Base-by-base conservation (phyloP, 1,140 invertebrate species). In the Bombus huntii region DNA sequence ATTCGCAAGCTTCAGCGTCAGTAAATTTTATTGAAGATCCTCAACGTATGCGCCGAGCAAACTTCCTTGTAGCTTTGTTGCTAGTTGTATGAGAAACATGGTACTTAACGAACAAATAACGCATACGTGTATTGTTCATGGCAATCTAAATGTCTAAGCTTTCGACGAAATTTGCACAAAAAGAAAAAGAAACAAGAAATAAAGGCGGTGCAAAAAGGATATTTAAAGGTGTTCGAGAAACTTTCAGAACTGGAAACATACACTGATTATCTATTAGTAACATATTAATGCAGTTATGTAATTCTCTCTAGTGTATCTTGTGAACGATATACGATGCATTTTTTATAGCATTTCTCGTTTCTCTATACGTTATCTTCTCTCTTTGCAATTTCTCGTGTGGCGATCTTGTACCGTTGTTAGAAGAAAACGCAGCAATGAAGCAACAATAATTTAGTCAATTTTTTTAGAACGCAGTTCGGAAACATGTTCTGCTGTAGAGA, bases 1-100 rank as follows among this genome's bases (percentile, higher is more conserved):
- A 92, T 98, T 0, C 95, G 96, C 31, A 96, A 96, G 81, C 90
- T 97, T n/a, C 96, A 97, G 88, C 90, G 84, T 77, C 86, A 93
- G 71, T 92, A 89, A 89, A 86, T 22, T 76, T 66, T n/a, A 5
- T 25, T 8, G 6, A 57, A n/a, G 1, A 57, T 80, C 5, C 31
- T 82, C 34, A 42, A 68, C 57, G 39, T 70, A 79, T 42, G 79
- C 80, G 87, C 82, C 59, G 47, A 82, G 39, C 62, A 72, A 80
- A 85, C 89, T 44, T 81, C 76, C 53, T 85, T 87, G 47, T 88
- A 92, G 87, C 84, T 86, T 87, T 81, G 62, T 80, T 74, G 77
- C 85, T 84, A 87, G 62, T 65, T 72, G 65, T 87, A 74, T 66
- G 39, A 89, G 37, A 70, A 72, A 82, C 66, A 74, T 71, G 75